Evolutionary conservation across 2,113 vertebrate genomes (phyloP), one percentile per base, ranked within the genome.

Genomic region (Ameiurus melas): DNA sequence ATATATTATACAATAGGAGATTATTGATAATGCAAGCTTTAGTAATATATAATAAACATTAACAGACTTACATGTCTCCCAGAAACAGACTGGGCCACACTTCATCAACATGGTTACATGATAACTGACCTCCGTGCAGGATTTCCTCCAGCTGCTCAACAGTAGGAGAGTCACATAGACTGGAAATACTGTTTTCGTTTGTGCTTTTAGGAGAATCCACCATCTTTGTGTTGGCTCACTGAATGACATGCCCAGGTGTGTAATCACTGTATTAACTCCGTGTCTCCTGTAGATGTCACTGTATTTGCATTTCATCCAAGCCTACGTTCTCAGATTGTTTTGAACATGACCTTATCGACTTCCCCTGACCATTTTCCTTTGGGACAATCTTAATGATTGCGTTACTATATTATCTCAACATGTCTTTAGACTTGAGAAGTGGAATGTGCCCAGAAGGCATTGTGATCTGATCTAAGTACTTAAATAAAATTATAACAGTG

Each of bases 61-160:
- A 39, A 51, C 14, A 89, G 73, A 96, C 97, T 97, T 92, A 99
- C 97, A 96, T 96, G 90, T 99, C 97, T 92, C 98, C 97, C 88
- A 99, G 93, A 92, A 96, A 97, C 89, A 99, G 95, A 86, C 96
- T 96, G 6, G 97, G 97, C 97, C 97, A 99, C 16, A 98, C 97
- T 95, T 99, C 97, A 47, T 99, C 97, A 62, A 95, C 95, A 0
- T 95, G 97, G 79, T 94, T 96, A 94, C 96, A 97, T 51, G 97
- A 98, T 25, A 93, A 87, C 30, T 92, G 91, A 33, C 96, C 96
- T 0, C 93, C 95, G 60, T 94, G 93, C 86, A 99, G 92, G 89
- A 97, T 93, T 88, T 96, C 95, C 90, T 98, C 96, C 7, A 99
- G 91, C 85, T 97, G 96, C 85, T 92, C 91, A 30, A 98, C 83